Conservation (phyloP, 2,113 vertebrate genomes). For the Mionectes macconnelli region DNA sequence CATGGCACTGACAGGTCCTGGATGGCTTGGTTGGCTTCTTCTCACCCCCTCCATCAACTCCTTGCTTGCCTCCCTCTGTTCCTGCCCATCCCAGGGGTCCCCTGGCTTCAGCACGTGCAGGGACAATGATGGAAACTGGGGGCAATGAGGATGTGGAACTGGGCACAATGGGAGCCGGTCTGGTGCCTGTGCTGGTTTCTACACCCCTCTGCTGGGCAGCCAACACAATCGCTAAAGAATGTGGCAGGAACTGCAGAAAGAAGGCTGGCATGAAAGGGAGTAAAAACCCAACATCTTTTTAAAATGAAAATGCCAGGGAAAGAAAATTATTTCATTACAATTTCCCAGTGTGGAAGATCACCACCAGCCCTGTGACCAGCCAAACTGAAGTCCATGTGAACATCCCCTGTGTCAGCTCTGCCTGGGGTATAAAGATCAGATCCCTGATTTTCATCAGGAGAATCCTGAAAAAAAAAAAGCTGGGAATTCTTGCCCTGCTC, state of each 20-base stretch:
- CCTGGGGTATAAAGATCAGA: background rate
- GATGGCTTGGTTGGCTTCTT: background rate
- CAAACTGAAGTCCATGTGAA: fast-evolving
- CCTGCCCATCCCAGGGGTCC: background rate
- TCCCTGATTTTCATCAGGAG: background rate
- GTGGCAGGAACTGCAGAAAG: background rate
- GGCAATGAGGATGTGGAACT: background rate
- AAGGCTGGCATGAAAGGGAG: background rate
- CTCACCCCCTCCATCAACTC: background rate
- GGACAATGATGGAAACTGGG: background rate
- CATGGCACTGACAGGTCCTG: background rate
- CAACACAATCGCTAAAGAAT: background rate
- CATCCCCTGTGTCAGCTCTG: background rate
- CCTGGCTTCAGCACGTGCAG: background rate
- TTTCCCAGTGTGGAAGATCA: background rate
- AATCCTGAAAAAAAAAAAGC: background rate
- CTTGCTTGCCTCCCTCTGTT: background rate
- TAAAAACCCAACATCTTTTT: background rate
- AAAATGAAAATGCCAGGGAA: background rate
- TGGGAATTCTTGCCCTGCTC: background rate
- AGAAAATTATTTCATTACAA: background rate
- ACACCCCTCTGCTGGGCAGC: slow-evolving; percentile 51
- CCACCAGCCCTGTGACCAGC: background rate
- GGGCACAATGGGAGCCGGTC: background rate
- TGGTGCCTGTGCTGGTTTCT: background rate